phyloP scores from a whole-genome alignment of 1,140 invertebrate species.

The Ectropis grisescens region DNA sequence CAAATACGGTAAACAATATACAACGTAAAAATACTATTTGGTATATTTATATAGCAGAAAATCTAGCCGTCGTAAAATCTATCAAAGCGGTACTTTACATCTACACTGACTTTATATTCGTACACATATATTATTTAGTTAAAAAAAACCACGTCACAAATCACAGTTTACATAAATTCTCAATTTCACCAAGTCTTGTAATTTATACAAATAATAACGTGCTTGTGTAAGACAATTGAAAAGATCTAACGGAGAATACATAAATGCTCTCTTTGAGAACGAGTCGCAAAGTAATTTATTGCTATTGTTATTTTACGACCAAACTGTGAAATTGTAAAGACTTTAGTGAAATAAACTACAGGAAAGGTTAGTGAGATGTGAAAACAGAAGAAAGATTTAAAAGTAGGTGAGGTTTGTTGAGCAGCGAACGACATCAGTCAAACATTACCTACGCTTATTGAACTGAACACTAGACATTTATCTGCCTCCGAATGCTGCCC shows the following conservation, averaged over 20 bases:
- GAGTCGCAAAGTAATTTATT: too few relatives aligned
- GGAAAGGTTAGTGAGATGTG: too few relatives aligned
- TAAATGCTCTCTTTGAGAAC: conserved; percentile 54
- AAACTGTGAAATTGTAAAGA: too few relatives aligned
- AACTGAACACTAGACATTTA: too few relatives aligned
- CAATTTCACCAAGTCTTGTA: conserved; percentile 66
- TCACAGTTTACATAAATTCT: conserved; percentile 68
- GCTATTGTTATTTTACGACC: too few relatives aligned
- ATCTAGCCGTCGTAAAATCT: conserved; percentile 61
- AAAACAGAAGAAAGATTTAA: too few relatives aligned
- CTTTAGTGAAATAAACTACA: too few relatives aligned
- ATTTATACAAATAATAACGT: conserved; percentile 54
- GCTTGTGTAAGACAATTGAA: conserved; percentile 27
- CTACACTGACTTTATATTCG: conserved; percentile 47
- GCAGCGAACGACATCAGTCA: too few relatives aligned
- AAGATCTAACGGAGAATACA: conserved; percentile 33
- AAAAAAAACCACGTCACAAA: conserved; percentile 68
- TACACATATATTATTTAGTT: conserved; percentile 64
- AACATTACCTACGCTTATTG: too few relatives aligned
- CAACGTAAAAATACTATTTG: conserved; percentile 68
- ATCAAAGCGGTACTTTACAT: conserved; percentile 55
- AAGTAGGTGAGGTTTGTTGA: too few relatives aligned
- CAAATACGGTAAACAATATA: conserved; percentile 59
- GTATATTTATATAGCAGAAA: conserved; percentile 64
- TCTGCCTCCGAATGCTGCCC: too few relatives aligned